These are phyloP conservation scores for Butorides virescens DNA, from an alignment of 2,113 vertebrate genomes.

Conservation along the genomic window DNA sequence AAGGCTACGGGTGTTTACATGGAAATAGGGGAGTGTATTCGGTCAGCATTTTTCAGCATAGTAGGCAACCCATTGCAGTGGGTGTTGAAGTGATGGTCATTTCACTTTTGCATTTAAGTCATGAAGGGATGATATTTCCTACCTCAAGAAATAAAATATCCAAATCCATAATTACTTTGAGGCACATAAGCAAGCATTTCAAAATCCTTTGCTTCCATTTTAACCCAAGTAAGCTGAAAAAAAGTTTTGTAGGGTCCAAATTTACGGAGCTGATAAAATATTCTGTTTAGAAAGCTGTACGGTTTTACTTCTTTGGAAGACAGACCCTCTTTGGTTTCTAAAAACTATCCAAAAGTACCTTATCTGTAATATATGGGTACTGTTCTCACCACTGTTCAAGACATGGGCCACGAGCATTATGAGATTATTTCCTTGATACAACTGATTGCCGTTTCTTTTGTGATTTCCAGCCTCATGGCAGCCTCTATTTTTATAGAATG, in stretches of 20 bases:
- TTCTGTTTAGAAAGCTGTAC: not conserved
- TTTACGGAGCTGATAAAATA: not conserved
- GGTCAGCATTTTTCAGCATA: not conserved
- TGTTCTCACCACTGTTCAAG: not conserved
- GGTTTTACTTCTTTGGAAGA: not conserved
- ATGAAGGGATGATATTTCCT: not conserved
- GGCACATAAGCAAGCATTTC: not conserved
- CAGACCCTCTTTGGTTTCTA: not conserved
- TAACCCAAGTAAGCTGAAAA: not conserved
- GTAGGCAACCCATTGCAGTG: not conserved
- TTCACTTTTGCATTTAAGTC: not conserved
- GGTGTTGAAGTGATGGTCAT: not conserved
- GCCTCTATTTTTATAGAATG: not conserved
- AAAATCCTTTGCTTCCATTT: not conserved
- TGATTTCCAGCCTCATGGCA: not conserved
- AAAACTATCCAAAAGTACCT: not conserved
- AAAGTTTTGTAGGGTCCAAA: not conserved
- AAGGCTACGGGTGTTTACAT: not conserved
- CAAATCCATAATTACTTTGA: not conserved
- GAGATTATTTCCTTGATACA: not conserved
- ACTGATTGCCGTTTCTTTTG: not conserved
- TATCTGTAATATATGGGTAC: not conserved
- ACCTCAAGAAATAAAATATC: not conserved
- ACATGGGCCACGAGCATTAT: accelerated
- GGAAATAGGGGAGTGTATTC: not conserved